These are phyloP conservation scores for Leucoraja ocellata DNA, from an alignment of 2,797 vertebrate species.

Conservation along the genomic window DNA sequence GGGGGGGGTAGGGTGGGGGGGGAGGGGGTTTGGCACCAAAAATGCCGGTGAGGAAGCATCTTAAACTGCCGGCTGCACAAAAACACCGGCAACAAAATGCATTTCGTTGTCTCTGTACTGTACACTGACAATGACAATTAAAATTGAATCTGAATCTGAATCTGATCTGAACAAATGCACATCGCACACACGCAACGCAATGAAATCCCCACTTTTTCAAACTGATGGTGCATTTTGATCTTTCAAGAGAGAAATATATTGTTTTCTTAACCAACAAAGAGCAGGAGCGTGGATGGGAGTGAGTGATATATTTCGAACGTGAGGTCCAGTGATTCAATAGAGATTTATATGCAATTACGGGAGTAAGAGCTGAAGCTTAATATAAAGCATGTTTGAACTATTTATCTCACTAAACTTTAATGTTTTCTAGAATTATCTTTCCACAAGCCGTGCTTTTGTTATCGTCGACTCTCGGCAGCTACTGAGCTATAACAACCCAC, in stretches of 20 bases:
- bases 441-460: conserved; percentile 18
- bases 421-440: conserved; percentile 31
- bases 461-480: not conserved
- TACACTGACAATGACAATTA: too few relatives aligned
- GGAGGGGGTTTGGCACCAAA: not conserved
- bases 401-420: conserved; percentile 35
- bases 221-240: conserved; percentile 24
- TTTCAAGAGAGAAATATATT: not conserved
- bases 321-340: conserved; percentile 7
- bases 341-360: conserved; percentile 37
- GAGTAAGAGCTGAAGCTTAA: conserved; percentile 22
- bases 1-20: not conserved
- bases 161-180: too few relatives aligned
- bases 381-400: conserved; percentile 28
- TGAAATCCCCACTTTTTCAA: not conserved
- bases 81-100: not conserved
- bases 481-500: not conserved
- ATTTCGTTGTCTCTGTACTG: too few relatives aligned
- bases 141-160: too few relatives aligned
- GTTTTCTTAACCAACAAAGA: not conserved
- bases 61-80: not conserved
- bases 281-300: not conserved
- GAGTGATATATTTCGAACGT: conserved; percentile 24
- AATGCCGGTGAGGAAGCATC: not conserved
- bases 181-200: not conserved